These are phyloP conservation scores for Machimus atricapillus DNA, from an alignment of 2,888 invertebrate genomes.

Conservation along the genomic window DNA sequence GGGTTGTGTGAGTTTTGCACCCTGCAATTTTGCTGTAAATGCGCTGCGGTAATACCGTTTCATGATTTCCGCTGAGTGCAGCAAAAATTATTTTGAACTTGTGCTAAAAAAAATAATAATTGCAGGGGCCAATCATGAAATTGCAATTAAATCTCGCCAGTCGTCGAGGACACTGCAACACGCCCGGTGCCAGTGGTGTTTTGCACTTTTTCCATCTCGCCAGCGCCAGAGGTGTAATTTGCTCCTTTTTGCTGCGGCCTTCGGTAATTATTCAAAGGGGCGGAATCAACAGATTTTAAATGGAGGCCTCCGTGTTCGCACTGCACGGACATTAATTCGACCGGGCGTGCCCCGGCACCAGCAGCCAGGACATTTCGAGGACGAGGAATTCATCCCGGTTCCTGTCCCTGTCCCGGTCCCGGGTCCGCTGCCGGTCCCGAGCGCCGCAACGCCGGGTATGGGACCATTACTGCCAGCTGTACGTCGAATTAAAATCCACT, in stretches of 20 bases:
- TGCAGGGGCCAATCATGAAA: background rate
- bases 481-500: constrained; percentile 13
- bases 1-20: background rate
- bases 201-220: background rate
- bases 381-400: background rate
- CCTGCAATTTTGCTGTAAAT: background rate
- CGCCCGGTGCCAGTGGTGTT: background rate
- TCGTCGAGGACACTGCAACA: background rate
- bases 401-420: too few species aligned
- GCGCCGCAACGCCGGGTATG: background rate
- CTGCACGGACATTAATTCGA: background rate
- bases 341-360: background rate
- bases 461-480: constrained; percentile 5
- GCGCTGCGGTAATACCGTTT: background rate
- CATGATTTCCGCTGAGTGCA: background rate
- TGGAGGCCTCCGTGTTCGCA: background rate
- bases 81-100: constrained; percentile 2
- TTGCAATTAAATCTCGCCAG: constrained; percentile 9
- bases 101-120: background rate
- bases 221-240: background rate
- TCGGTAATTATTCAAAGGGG: background rate
- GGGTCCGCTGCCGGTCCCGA: background rate
- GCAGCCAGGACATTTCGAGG: background rate
- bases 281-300: constrained; percentile 11
- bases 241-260: background rate